phyloP scores from a whole-genome alignment of 2,888 invertebrate genomes.

The Lutraria lutraria region DNA sequence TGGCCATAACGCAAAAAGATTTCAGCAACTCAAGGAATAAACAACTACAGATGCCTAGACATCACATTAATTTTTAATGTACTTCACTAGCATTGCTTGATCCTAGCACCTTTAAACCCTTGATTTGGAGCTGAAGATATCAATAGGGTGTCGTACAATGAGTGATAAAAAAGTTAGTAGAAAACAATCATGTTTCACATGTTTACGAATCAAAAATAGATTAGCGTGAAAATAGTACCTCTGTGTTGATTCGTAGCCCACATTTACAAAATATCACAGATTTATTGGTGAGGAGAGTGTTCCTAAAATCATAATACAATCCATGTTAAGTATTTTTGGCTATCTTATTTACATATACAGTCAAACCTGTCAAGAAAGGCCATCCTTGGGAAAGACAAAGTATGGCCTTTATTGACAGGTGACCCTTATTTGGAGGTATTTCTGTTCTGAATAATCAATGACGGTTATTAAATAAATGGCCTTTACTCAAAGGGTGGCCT shows the following conservation, averaged over 20 bases:
- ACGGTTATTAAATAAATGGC: too few species aligned
- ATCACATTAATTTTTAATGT: not conserved
- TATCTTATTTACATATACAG: not conserved
- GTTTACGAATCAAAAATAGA: not conserved
- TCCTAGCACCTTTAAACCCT: not conserved
- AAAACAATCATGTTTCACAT: not conserved
- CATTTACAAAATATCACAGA: conserved; percentile 82
- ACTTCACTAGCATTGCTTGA: not conserved
- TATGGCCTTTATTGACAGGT: too few species aligned
- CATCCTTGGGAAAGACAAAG: too few species aligned
- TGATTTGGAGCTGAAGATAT: not conserved
- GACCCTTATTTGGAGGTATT: too few species aligned
- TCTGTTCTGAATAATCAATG: too few species aligned
- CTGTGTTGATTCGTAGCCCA: conserved; percentile 81
- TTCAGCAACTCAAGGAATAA: not conserved
- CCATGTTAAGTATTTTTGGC: not conserved
- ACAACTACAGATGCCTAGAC: not conserved
- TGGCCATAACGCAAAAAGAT: not conserved
- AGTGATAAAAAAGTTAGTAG: not conserved
- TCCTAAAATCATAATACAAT: conserved; percentile 66
- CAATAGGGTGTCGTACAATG: not conserved
- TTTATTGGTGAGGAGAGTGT: conserved; percentile 76
- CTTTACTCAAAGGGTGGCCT: too few species aligned
- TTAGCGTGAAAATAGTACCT: conserved; percentile 71
- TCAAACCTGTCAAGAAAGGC: too few species aligned